These are phyloP conservation scores for Gnathonemus echidnorhynchus DNA, from an alignment of 2,113 vertebrate species.

Conservation along the genomic window DNA sequence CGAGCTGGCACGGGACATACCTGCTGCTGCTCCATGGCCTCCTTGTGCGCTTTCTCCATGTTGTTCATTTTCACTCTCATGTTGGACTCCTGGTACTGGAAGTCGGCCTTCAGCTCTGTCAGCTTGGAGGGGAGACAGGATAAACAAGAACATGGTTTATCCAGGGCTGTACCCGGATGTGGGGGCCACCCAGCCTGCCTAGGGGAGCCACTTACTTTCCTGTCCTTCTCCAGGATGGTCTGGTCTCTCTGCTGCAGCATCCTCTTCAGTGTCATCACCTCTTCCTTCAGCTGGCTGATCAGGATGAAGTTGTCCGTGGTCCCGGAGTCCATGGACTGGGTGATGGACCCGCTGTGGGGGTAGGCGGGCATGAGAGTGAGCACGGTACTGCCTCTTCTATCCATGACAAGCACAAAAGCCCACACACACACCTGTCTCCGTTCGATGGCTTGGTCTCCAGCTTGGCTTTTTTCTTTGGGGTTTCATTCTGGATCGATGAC, in stretches of 20 bases:
- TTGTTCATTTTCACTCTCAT: constrained; percentile 98
- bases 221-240: constrained; percentile 94
- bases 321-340: constrained; percentile 95
- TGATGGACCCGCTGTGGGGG: constrained; percentile 87
- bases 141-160: neutral
- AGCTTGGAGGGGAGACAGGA: constrained; percentile 58
- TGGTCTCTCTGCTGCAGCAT: constrained; percentile 94
- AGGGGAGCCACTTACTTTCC: constrained; percentile 67
- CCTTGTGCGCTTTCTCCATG: constrained; percentile 97
- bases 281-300: constrained; percentile 98
- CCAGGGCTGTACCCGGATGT: neutral
- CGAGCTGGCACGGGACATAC: constrained; percentile 42
- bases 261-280: constrained; percentile 96
- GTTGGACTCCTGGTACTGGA: constrained; percentile 96
- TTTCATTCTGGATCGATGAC: constrained; percentile 98
- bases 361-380: neutral
- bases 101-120: constrained; percentile 95
- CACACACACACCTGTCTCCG: constrained; percentile 82
- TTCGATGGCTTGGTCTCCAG: constrained; percentile 99
- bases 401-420: neutral
- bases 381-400: too few relatives aligned
- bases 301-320: constrained; percentile 99
- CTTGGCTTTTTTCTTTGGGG: constrained; percentile 99
- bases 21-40: constrained; percentile 91
- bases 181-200: neutral